A percentile compares a stretch with the other conserved stretches of the same genome.
Conservation (phyloP, 2,113 vertebrate genomes). For the Scophthalmus maximus region DNA sequence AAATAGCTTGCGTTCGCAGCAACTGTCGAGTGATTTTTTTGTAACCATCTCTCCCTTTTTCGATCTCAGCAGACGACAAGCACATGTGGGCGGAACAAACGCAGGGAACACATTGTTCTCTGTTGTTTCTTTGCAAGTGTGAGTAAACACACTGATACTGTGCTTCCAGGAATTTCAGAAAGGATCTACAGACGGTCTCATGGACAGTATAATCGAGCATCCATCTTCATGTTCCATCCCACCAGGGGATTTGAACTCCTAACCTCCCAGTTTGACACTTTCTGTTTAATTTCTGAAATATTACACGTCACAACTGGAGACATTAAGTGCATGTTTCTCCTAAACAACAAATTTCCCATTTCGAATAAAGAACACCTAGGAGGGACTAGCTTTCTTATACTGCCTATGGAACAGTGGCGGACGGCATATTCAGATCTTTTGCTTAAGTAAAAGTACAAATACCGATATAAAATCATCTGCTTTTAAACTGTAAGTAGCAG, state of each 20-base stretch:
- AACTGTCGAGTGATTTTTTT: slow-evolving; percentile 47
- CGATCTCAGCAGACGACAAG: slow-evolving; percentile 16
- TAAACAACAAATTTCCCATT: no score
- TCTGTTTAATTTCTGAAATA: no score
- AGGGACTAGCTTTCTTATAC: no score
- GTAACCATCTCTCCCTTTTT: slow-evolving; percentile 18
- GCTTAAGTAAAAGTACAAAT: no score
- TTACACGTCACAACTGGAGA: no score
- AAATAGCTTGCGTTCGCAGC: slow-evolving; percentile 68
- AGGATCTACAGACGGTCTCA: slow-evolving; percentile 12
- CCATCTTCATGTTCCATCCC: slow-evolving; percentile 21
- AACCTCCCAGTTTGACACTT: slow-evolving; percentile 15
- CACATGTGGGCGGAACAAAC: slow-evolving; percentile 39
- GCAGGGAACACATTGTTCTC: slow-evolving; percentile 41
- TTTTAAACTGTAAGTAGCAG: no score
- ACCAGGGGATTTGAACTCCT: slow-evolving; percentile 15
- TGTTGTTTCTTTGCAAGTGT: slow-evolving; percentile 3
- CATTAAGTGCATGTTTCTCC: no score
- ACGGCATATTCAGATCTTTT: no score
- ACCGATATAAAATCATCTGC: no score
- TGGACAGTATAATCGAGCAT: neutral
- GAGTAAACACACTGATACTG: slow-evolving; percentile 32
- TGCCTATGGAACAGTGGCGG: no score
- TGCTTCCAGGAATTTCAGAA: slow-evolving; percentile 11
- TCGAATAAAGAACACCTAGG: no score